Conservation (phyloP, 2,797 vertebrate species). For the Gymnothorax javanicus region DNA sequence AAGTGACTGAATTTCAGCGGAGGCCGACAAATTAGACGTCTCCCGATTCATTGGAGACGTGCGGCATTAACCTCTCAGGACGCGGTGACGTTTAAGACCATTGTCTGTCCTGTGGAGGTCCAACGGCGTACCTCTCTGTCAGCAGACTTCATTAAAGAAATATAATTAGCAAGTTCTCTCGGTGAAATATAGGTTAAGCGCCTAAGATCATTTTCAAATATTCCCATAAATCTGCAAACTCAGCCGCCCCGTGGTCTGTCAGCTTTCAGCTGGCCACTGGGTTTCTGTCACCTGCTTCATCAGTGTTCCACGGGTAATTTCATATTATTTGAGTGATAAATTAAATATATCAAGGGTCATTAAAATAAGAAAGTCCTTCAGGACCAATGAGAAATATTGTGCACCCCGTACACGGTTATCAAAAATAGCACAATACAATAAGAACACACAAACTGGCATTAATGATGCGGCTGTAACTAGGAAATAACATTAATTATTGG, state of each 20-base stretch:
- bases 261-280: conserved; percentile 23
- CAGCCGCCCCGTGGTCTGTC: conserved; percentile 28
- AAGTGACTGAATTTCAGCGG: conserved; percentile 41
- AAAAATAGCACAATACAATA: background rate
- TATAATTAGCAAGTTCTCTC: conserved; percentile 55
- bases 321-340: conserved; percentile 6
- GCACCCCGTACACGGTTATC: background rate
- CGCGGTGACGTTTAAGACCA: conserved; percentile 40
- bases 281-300: conserved; percentile 20
- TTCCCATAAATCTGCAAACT: conserved; percentile 47
- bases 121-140: conserved; percentile 43
- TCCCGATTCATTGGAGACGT: conserved; percentile 40
- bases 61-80: conserved; percentile 54
- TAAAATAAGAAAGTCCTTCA: background rate
- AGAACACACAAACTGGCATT: too few relatives aligned
- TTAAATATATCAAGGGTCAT: background rate
- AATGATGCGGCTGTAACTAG: too few relatives aligned
- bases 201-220: conserved; percentile 38
- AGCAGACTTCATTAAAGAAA: conserved; percentile 48
- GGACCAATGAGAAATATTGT: background rate
- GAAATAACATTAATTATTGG: too few relatives aligned
- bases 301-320: conserved; percentile 17
- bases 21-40: conserved; percentile 53
- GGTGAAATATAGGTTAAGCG: conserved; percentile 46
- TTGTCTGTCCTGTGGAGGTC: conserved; percentile 40